Base-by-base conservation (phyloP, 1,140 invertebrate species). In the Ceratina australensis region DNA sequence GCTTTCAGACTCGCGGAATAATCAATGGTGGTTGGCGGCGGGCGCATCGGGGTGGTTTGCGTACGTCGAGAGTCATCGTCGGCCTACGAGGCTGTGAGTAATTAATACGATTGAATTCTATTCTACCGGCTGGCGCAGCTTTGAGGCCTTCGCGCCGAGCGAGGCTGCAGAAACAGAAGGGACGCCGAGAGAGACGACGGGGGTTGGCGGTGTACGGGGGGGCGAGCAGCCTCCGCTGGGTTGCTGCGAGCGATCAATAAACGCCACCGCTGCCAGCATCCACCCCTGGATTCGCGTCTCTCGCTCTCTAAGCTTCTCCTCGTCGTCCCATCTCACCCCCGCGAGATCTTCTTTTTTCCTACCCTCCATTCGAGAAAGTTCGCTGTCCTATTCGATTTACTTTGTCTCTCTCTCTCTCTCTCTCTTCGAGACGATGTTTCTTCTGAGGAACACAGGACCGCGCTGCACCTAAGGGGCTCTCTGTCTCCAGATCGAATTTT, bases 161-260 rank as follows among this genome's bases (percentile, higher is more conserved):
- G 82, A 81, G 80, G 87, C 80, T 83, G 81, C 73, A 69, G 72
- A 78, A 50, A 28, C 61, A 42, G 18, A 20, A 54, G 47, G 33
- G 57, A 22, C 73, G 63, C 72, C 26, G 68, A 50, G 78, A 54
- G 59, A 56, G 72, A 79, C 67, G 85, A 84, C 81, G 77, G 79
- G 76, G 72, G 72, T 50, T 56, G 67, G n/a, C n/a, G n/a, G n/a
- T n/a, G n/a, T n/a, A n/a, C 56, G 72, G 80, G 52, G 68, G 65
- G 68, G 82, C 67, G 77, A 61, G 60, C 76, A 81, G 86, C 83
- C 86, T 42, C 33, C 84, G 84, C 88, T 87, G 88, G 89, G 87
- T 90, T 88, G 88, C 89, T 90, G 69, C 81, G 72, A 88, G 87
- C 90, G 90, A 91, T 91, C 90, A 91, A 91, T 91, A 91, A 90